phyloP scores from a whole-genome alignment of 2,113 vertebrate species.

The Anguilla japonica region DNA sequence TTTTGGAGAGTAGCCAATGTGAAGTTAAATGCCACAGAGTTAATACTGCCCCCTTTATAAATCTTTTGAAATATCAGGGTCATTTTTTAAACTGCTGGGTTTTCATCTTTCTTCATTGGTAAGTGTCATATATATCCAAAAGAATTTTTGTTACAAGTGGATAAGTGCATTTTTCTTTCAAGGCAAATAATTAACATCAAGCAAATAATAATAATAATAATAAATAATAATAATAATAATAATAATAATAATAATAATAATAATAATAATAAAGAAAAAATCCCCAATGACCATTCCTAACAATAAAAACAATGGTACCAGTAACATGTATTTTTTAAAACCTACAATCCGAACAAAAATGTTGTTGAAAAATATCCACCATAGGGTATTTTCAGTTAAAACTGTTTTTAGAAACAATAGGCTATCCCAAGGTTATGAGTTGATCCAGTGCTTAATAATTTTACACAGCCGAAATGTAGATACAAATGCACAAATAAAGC shows the following conservation, averaged over 20 bases:
- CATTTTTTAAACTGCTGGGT: background rate
- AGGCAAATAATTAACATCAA: background rate
- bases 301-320: no score
- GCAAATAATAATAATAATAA: no score
- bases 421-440: background rate
- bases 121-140: background rate
- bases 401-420: background rate
- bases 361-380: no score
- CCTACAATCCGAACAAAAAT: no score
- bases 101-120: background rate
- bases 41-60: slow-evolving; percentile 12
- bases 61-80: slow-evolving; percentile 11
- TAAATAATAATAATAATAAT: no score
- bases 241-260: no score
- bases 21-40: background rate
- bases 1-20: background rate
- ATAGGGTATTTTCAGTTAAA: background rate
- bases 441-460: background rate
- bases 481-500: background rate
- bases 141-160: background rate
- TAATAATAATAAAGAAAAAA: no score
- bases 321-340: no score
- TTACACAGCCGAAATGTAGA: background rate
- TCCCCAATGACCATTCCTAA: no score
- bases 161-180: background rate